These are phyloP conservation scores for Oscheius sp. DNA, from an alignment of 1,140 invertebrate species.

Conservation along the genomic window DNA sequence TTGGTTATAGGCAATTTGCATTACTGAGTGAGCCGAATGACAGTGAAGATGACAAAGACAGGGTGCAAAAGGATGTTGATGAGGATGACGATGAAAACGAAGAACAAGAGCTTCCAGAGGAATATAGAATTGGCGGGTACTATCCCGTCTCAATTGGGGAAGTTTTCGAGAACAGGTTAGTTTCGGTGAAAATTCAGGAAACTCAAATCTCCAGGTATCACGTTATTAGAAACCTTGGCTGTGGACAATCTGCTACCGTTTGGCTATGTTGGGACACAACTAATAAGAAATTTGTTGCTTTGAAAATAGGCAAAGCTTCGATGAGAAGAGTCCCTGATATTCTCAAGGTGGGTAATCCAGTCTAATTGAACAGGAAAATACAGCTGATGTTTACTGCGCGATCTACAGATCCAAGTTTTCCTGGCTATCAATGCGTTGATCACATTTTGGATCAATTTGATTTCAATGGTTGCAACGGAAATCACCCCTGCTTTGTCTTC, in stretches of 20 bases:
- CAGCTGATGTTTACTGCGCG: constrained; percentile 62
- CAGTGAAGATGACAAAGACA: too few species aligned
- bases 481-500: constrained; percentile 66
- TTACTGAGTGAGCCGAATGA: too few species aligned
- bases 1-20: too few species aligned
- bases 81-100: too few species aligned
- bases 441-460: constrained; percentile 96
- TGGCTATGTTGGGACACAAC: constrained; percentile 92
- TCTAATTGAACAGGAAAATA: constrained; percentile 68
- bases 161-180: too few species aligned
- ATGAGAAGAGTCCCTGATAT: constrained; percentile 95
- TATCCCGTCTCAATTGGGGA: too few species aligned
- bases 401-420: constrained; percentile 83
- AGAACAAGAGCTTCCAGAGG: too few species aligned
- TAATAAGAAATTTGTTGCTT: constrained; percentile 25
- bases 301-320: constrained; percentile 80
- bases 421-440: constrained; percentile 88
- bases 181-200: too few species aligned
- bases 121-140: too few species aligned
- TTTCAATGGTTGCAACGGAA: constrained; percentile 92
- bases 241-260: constrained; percentile 97
- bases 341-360: constrained; percentile 80
- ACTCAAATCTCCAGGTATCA: too few species aligned
- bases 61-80: too few species aligned
- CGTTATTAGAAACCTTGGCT: constrained; percentile 91